These are phyloP conservation scores for Campoletis sonorensis DNA, from an alignment of 1,140 invertebrate genomes.

Conservation along the genomic window DNA sequence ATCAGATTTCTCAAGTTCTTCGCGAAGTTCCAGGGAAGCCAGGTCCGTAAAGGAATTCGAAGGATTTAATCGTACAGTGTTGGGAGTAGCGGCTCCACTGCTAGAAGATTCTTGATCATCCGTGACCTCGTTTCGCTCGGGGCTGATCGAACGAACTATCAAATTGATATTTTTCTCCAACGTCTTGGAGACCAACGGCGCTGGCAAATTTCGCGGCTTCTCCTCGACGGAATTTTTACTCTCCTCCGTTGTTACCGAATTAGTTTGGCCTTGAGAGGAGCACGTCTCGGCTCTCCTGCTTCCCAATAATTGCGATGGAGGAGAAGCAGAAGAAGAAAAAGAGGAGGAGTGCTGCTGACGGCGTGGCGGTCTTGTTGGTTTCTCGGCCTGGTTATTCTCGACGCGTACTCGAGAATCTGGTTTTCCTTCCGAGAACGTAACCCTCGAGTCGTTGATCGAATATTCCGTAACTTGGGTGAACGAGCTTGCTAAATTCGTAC, in stretches of 20 bases:
- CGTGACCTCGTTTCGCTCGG: slow-evolving; percentile 45
- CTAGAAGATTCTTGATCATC: slow-evolving; percentile 71
- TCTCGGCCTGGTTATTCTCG: slow-evolving; percentile 47
- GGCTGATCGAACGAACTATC: slow-evolving; percentile 18
- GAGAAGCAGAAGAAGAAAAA: slow-evolving; percentile 1
- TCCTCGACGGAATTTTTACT: slow-evolving; percentile 42
- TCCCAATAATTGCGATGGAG: slow-evolving; percentile 33
- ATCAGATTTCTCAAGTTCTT: slow-evolving; percentile 8
- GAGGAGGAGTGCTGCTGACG: slow-evolving; percentile 23
- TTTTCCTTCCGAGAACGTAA: slow-evolving; percentile 12
- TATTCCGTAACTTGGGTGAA: background rate
- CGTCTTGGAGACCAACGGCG: slow-evolving; percentile 50
- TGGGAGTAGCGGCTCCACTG: slow-evolving; percentile 74
- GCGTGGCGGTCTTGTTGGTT: slow-evolving; percentile 31
- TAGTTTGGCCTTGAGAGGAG: slow-evolving; percentile 40
- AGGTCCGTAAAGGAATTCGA: slow-evolving; percentile 61
- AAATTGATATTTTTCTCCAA: slow-evolving; percentile 17
- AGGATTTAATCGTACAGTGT: slow-evolving; percentile 77
- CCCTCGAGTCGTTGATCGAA: slow-evolving; percentile 30
- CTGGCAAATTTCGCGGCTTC: background rate
- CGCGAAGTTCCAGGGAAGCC: slow-evolving; percentile 2
- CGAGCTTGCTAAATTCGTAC: slow-evolving; percentile 4
- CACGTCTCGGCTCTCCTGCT: slow-evolving; percentile 17
- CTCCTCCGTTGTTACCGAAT: slow-evolving; percentile 9
- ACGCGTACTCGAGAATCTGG: slow-evolving; percentile 34